These are phyloP conservation scores for Ptychobarbus kaznakovi DNA, from an alignment of 2,797 vertebrate species.

Conservation along the genomic window DNA sequence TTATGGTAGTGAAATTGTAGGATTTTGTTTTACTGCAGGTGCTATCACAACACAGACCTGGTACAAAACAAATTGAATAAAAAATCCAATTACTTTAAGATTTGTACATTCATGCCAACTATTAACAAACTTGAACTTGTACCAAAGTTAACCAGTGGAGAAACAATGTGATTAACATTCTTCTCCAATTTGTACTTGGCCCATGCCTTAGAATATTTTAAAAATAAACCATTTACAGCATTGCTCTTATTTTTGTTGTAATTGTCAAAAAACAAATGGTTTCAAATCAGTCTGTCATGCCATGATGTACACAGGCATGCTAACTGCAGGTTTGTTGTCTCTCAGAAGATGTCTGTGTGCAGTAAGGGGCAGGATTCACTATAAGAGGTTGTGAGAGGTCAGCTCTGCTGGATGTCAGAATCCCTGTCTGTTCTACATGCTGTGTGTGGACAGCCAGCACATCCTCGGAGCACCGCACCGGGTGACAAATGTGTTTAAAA, in stretches of 20 bases:
- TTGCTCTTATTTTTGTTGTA: not conserved
- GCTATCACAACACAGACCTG: not conserved
- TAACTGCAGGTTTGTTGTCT: not conserved
- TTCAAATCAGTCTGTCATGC: not conserved
- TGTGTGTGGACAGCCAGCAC: slow-evolving; percentile 45
- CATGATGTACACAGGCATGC: not conserved
- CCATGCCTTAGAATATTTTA: not conserved
- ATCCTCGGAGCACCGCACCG: slow-evolving; percentile 31
- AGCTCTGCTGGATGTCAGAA: slow-evolving; percentile 41
- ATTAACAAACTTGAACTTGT: not conserved
- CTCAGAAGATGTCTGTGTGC: not conserved
- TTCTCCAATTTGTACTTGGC: not conserved
- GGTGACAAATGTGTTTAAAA: slow-evolving; percentile 63
- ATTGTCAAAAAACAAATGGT: not conserved
- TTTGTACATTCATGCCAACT: not conserved
- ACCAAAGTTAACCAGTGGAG: not conserved
- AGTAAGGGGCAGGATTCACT: slow-evolving; percentile 21
- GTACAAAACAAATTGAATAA: not conserved
- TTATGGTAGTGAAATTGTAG: not conserved
- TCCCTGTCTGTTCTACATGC: slow-evolving; percentile 33
- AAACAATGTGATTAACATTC: not conserved
- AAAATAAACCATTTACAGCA: not conserved
- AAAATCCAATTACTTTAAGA: not conserved
- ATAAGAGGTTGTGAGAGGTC: slow-evolving; percentile 29
- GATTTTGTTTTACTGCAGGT: not conserved